phyloP scores from a whole-genome alignment of 2,797 vertebrate genomes.

The Nyctalus aviator region DNA sequence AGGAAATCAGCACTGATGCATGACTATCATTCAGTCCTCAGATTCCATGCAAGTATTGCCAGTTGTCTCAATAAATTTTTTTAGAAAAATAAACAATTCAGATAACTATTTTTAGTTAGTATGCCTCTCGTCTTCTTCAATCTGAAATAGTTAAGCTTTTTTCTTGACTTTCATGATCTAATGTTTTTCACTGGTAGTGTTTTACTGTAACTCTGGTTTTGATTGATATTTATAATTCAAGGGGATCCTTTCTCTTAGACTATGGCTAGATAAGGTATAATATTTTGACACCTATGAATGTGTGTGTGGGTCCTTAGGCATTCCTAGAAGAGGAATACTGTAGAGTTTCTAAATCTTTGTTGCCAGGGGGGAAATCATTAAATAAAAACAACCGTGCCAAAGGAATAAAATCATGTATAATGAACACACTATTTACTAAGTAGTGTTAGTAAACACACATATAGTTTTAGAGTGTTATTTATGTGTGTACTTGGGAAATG shows the following conservation, averaged over 20 bases:
- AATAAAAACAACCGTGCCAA: not conserved
- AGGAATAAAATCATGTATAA: not conserved
- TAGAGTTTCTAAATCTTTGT: not conserved
- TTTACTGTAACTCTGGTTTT: not conserved
- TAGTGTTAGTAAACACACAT: not conserved
- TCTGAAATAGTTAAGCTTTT: not conserved
- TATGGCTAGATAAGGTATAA: not conserved
- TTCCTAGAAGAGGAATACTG: not conserved
- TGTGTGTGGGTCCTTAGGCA: not conserved
- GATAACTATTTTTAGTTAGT: slow-evolving; percentile 1
- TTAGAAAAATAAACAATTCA: not conserved
- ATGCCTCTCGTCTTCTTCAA: not conserved
- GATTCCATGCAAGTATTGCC: not conserved
- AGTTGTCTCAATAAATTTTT: not conserved
- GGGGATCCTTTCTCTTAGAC: not conserved
- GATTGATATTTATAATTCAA: not conserved
- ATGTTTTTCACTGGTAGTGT: not conserved
- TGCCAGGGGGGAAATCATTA: not conserved
- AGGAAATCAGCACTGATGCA: not conserved
- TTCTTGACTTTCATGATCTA: not conserved
- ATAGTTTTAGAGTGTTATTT: not conserved
- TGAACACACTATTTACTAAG: not conserved
- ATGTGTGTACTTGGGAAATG: not conserved
- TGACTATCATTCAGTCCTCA: not conserved
- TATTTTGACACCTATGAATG: not conserved